Conservation (phyloP, 2,888 invertebrate genomes). For the Andricus quercusramuli region DNA sequence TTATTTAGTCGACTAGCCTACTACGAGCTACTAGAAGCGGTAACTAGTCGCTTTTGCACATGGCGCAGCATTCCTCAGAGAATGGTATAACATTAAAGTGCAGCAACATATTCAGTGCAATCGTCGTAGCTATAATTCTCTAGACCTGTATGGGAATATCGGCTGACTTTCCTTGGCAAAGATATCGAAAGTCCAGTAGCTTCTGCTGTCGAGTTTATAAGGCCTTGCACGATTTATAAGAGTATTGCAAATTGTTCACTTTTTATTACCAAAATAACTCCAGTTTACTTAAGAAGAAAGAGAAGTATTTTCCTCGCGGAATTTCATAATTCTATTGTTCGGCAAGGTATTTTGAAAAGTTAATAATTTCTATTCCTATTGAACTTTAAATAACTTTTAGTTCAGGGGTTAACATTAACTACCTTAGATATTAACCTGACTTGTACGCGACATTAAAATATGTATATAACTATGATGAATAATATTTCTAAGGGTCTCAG, state of each 20-base stretch:
- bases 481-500: no score
- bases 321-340: no score
- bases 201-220: not conserved
- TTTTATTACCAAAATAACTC: not conserved
- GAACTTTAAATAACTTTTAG: no score
- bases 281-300: not conserved
- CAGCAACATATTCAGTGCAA: constrained; percentile 37
- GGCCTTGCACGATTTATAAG: constrained; percentile 13
- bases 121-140: constrained; percentile 36
- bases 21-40: constrained; percentile 44
- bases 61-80: constrained; percentile 50
- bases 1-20: constrained; percentile 30
- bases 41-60: constrained; percentile 51
- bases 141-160: constrained; percentile 24
- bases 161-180: constrained; percentile 23
- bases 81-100: constrained; percentile 29
- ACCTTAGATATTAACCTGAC: no score
- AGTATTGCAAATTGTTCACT: not conserved
- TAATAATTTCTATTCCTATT: no score
- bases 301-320: no score
- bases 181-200: constrained; percentile 36
- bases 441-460: no score
- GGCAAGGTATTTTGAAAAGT: no score
- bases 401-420: no score
- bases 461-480: no score